These are phyloP conservation scores for Sapayoa aenigma DNA, from an alignment of 2,113 vertebrate species.

Conservation along the genomic window DNA sequence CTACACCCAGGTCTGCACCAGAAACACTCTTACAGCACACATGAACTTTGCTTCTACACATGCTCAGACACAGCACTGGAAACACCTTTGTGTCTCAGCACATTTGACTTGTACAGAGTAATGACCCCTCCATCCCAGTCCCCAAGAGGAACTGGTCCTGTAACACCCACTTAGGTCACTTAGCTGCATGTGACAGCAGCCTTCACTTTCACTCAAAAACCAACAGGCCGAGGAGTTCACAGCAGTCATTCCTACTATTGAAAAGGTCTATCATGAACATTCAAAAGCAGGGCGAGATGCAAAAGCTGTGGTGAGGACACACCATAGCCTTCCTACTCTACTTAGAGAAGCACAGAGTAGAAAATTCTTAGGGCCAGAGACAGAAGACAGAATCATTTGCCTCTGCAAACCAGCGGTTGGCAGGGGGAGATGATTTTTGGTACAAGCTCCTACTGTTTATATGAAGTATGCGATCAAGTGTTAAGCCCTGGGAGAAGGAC, in stretches of 20 bases:
- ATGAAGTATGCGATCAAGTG: background rate
- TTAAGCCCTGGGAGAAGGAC: background rate
- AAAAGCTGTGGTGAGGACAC: background rate
- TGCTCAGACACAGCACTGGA: background rate
- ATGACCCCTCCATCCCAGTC: background rate
- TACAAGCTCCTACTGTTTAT: background rate
- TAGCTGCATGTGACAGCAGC: background rate
- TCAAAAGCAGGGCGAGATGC: background rate
- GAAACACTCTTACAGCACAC: background rate
- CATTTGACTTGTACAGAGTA: background rate
- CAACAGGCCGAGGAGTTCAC: background rate
- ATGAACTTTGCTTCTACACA: background rate
- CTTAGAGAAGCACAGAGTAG: background rate
- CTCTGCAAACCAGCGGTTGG: background rate
- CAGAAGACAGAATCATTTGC: background rate
- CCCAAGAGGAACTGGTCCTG: background rate
- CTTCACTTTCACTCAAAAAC: background rate
- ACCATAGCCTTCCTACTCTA: background rate
- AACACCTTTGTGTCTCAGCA: background rate
- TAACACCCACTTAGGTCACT: background rate
- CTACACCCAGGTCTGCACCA: background rate
- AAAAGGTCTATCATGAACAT: background rate
- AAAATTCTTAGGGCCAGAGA: background rate
- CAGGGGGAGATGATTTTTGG: background rate
- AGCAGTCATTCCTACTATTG: background rate